Evolutionary conservation across 2,113 vertebrate genomes (phyloP), one percentile per base, ranked within the genome.

Genomic region (Notarius lentiginosus): DNA sequence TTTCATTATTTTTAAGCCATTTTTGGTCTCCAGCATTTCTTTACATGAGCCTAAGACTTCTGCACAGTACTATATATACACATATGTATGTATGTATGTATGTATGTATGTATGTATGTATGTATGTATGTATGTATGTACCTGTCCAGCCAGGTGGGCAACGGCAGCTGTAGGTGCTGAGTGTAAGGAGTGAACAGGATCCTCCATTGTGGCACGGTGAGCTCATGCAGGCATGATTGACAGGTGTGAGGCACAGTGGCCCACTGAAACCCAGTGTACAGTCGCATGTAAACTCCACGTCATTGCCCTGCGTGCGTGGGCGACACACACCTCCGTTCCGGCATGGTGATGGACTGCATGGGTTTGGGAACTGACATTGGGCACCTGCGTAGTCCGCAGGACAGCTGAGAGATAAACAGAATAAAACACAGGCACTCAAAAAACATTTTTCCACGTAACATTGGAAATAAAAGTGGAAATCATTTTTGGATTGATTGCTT

Each of bases 81-180:
- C 2, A 34, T 34, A 34, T 34, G 2, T 34, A 34, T 34, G 2
- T 34, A 34, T 34, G 1, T 34, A 34, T 34, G 1, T 34, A 34
- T 34, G 1, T 34, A 34, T 34, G 1, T 34, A 34, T 34, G 1
- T 34, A 34, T 34, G 1, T 34, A 34, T 34, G 2, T 41, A 41
- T 7, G 18, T n/a, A 22, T 61, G 12, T 47, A 47, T 15, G 1
- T 49, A 34, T 20, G 41, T 12, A 34, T 84, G 91, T 93, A 99
- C 98, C 98, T 96, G 97, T 96, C 98, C 97, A 99, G 24, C 98
- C 98, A 0, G 97, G 98, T 0, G 96, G 96, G 86, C 98, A 99
- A 83, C 92, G 96, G 89, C 98, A 99, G 91, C 94, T 96, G 94
- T 94, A 97, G 8, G 95, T 94, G 0, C 91, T 88, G 79, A 96